A percentile compares a stretch with the other conserved stretches of the same genome.
phyloP scores from a whole-genome alignment of 2,888 invertebrate species.

The Eretmocerus hayati region DNA sequence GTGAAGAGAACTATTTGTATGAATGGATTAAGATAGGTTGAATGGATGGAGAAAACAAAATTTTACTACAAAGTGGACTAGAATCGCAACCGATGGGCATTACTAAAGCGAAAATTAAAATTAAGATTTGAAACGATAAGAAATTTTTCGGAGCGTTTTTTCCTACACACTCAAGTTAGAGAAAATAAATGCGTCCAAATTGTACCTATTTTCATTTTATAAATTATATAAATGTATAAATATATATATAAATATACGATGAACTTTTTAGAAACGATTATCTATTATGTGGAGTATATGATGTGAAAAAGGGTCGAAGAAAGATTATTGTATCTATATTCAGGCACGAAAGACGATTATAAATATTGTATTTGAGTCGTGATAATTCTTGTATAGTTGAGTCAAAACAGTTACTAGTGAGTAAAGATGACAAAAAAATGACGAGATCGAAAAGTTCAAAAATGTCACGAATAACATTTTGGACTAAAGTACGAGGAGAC shows the following conservation, averaged over 20 bases:
- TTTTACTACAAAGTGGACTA: conserved; percentile 48
- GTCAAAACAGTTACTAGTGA: conserved; percentile 32
- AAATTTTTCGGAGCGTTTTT: conserved; percentile 45
- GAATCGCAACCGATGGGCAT: conserved; percentile 49
- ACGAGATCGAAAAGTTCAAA: conserved; percentile 22
- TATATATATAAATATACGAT: conserved; percentile 40
- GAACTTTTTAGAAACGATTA: conserved; percentile 37
- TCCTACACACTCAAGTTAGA: conserved; percentile 30
- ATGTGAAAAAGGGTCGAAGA: conserved; percentile 32
- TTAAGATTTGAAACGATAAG: conserved; percentile 14
- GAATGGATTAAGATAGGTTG: conserved; percentile 1
- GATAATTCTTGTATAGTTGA: conserved; percentile 43
- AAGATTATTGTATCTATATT: conserved; percentile 46
- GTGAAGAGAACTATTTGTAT: conserved; percentile 11
- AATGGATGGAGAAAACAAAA: conserved; percentile 33
- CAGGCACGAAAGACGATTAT: conserved; percentile 40
- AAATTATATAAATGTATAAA: conserved; percentile 42
- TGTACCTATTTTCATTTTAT: conserved; percentile 48
- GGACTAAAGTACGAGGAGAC: not conserved
- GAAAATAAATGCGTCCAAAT: conserved; percentile 44
- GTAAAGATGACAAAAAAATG: conserved; percentile 29
- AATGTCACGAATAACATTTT: not conserved
- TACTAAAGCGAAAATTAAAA: conserved; percentile 38
- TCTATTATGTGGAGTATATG: conserved; percentile 37
- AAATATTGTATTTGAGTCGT: conserved; percentile 44